Evolutionary conservation across 1,140 invertebrate genomes (phyloP), one percentile per base, ranked within the genome.

Genomic region (Chionoecetes opilio): DNA sequence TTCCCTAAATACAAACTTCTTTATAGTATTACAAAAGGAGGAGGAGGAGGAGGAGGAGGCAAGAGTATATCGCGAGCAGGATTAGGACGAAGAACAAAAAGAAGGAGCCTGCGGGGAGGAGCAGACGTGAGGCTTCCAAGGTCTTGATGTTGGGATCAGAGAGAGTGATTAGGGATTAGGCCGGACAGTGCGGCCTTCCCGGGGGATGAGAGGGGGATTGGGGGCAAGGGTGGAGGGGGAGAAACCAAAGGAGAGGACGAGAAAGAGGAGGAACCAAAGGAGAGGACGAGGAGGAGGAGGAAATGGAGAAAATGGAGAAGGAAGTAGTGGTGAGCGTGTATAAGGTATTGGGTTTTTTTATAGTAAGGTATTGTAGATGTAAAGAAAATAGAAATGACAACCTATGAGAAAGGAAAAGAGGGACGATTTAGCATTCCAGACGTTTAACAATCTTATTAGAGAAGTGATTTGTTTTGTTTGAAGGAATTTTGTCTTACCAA

Each of bases 101-200:
- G 31, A 31, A 34, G 82, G 53, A 91, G 34, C 32, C 31, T 32
- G 90, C 41, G 90, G 32, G 8, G 0, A 63, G 90, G 53, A 31
- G 90, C 41, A 53, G 29, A 41, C 35, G 37, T n/a, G 14, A 38
- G 29, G 38, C 32, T 32, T 29, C 11, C 17, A 14, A 26, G 84
- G 84, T 86, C 84, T 34, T 86, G n/a, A 86, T 86, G 84, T 29
- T 86, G 11, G 46, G 37, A 91, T 53, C 41, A 14, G 90, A 91
- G 46, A 32, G 46, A 91, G 90, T 41, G 88, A 53, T 90, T 90
- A 90, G 37, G 88, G 41, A 38, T 41, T 90, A 90, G 84, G 3
- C 0, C 11, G 84, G 29, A 34, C 84, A 34, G 32, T 38, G 88
- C 35, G 26, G 41, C 35, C 41, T 41, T 41, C 88, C 29, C 34